Evolutionary conservation across 2,797 vertebrate genomes (phyloP).

Genomic region (Myripristis jacobus): DNA sequence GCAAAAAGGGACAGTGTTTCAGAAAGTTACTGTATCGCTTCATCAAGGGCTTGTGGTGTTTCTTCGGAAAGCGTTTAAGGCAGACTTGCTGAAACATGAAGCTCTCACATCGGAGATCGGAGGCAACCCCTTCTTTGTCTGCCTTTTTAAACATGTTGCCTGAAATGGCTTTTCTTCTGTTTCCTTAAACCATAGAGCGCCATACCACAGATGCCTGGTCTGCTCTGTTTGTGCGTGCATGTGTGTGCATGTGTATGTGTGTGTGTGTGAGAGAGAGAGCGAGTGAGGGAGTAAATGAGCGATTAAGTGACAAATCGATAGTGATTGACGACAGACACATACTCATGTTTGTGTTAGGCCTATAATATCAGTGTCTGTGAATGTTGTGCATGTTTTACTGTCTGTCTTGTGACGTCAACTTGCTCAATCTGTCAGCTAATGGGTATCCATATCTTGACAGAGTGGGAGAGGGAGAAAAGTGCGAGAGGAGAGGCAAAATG

Average conservation of each 20-base stretch:
- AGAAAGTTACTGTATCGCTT: conserved; percentile 32
- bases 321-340: neutral
- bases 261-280: no score
- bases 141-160: neutral
- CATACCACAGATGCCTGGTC: conserved; percentile 14
- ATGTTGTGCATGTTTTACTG: neutral
- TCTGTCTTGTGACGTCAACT: neutral
- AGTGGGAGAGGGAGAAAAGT: neutral
- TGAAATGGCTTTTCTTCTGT: conserved; percentile 9
- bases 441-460: no score
- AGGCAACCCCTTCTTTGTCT: neutral
- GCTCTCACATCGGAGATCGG: conserved; percentile 24
- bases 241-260: conserved; percentile 11
- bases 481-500: neutral
- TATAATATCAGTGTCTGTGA: neutral
- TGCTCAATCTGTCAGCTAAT: neutral
- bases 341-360: neutral
- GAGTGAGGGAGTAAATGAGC: neutral
- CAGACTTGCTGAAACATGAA: conserved; percentile 45
- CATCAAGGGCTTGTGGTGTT: conserved; percentile 29
- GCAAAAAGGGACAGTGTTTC: conserved; percentile 25
- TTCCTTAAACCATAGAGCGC: neutral
- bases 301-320: neutral
- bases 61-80: conserved; percentile 24
- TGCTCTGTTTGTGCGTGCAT: conserved; percentile 4